Percentiles rank a stretch among this genome's conserved stretches.
Conservation (phyloP, 2,797 vertebrate species). For the Sphenodon punctatus region DNA sequence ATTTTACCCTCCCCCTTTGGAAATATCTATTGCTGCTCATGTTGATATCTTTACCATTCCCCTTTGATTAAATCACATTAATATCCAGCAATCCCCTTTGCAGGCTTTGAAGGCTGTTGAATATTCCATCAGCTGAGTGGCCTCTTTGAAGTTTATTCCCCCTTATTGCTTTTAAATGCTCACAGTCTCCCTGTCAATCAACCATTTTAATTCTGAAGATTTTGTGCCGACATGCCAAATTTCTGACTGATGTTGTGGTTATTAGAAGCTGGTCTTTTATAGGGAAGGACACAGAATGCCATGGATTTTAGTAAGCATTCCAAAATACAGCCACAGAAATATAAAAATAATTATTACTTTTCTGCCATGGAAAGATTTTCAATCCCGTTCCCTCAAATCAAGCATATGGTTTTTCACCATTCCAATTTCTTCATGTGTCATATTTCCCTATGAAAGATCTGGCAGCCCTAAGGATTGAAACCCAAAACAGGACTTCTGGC, state of each 20-base stretch:
- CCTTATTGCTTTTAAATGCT: not conserved
- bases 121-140: not conserved
- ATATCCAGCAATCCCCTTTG: not conserved
- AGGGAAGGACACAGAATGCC: not conserved
- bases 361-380: not conserved
- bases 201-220: not conserved
- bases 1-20: not conserved
- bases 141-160: not conserved
- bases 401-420: too few species aligned
- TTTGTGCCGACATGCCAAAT: not conserved
- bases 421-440: too few species aligned
- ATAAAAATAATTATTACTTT: not conserved
- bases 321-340: not conserved
- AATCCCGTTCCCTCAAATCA: not conserved
- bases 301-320: not conserved
- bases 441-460: too few species aligned
- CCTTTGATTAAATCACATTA: not conserved
- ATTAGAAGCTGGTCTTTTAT: not conserved
- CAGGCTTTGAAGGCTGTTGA: not conserved
- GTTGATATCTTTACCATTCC: not conserved
- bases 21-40: not conserved
- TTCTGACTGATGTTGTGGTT: not conserved
- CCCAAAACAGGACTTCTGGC: too few species aligned
- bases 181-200: not conserved
- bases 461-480: too few species aligned